These are phyloP conservation scores for Lordiphosa clarofinis DNA, from an alignment of 1,140 invertebrate species.

Conservation along the genomic window DNA sequence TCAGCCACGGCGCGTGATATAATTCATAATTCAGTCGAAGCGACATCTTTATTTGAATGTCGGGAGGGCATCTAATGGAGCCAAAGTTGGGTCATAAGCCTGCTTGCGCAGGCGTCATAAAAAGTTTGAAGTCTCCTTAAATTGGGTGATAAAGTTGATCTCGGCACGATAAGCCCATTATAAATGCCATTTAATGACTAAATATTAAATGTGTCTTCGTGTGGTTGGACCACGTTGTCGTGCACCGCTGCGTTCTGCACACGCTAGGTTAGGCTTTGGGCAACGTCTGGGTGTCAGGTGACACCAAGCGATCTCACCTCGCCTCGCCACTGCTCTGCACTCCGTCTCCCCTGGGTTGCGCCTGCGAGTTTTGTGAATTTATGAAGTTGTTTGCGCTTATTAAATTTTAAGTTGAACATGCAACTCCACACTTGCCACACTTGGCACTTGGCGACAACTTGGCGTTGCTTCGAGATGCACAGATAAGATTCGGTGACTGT, in stretches of 20 bases:
- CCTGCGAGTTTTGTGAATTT: constrained; percentile 40
- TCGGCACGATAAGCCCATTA: constrained; percentile 72
- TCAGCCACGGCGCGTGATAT: constrained; percentile 58
- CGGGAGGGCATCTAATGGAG: constrained; percentile 46
- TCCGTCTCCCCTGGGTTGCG: not conserved
- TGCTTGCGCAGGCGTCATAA: not conserved
- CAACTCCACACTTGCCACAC: constrained; percentile 44
- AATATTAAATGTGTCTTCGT: constrained; percentile 77
- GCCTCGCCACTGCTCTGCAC: constrained; percentile 1
- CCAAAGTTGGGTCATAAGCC: no score
- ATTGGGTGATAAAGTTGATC: constrained; percentile 72
- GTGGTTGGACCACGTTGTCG: constrained; percentile 39
- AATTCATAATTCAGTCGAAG: constrained; percentile 75
- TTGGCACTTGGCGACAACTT: constrained; percentile 64
- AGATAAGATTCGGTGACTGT: constrained; percentile 74
- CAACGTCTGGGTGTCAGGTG: constrained; percentile 48
- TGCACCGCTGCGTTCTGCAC: constrained; percentile 18
- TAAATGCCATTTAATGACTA: constrained; percentile 74
- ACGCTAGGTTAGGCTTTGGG: constrained; percentile 1
- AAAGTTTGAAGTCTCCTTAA: constrained; percentile 54
- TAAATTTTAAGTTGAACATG: constrained; percentile 72
- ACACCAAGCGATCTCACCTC: constrained; percentile 34
- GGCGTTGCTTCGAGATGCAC: constrained; percentile 67
- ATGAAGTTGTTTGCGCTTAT: constrained; percentile 76
- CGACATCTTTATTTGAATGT: constrained; percentile 74